A percentile compares a stretch with the other conserved stretches of the same genome.
Conservation (phyloP, 2,113 vertebrate genomes). For the Alethe castanea region DNA sequence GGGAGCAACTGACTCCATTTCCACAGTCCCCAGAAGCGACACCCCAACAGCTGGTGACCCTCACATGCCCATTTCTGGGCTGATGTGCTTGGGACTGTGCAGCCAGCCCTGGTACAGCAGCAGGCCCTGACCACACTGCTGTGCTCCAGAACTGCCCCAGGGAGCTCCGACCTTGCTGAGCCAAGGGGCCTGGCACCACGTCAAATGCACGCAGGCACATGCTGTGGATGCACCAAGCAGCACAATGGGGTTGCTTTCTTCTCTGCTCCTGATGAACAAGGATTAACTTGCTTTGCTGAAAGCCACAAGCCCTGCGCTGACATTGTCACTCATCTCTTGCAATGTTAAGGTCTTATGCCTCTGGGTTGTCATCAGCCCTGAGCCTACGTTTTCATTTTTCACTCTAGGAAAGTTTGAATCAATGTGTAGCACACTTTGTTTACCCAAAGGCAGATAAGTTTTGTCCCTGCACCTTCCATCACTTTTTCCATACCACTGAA, state of each 20-base stretch:
- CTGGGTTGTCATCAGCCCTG: not conserved
- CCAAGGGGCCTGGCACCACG: not conserved
- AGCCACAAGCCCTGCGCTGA: not conserved
- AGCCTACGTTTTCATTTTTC: not conserved
- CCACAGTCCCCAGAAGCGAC: not conserved
- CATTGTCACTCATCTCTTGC: not conserved
- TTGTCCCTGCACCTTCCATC: not conserved
- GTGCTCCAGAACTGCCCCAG: not conserved
- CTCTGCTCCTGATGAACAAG: not conserved
- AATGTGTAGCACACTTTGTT: not conserved
- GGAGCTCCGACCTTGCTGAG: not conserved
- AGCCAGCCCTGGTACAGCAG: not conserved
- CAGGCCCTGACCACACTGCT: not conserved
- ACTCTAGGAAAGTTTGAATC: not conserved
- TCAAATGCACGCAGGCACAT: fast-evolving
- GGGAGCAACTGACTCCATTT: not conserved
- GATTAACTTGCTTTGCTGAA: constrained; percentile 23
- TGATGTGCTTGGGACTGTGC: not conserved
- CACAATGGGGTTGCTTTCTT: constrained; percentile 9
- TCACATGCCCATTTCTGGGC: not conserved
- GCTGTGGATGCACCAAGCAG: not conserved
- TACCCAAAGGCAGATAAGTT: not conserved
- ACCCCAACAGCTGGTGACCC: fast-evolving
- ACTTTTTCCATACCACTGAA: not conserved
- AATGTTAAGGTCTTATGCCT: not conserved